Conservation (phyloP, 2,113 vertebrate species). For the Planiliza haematocheilus region DNA sequence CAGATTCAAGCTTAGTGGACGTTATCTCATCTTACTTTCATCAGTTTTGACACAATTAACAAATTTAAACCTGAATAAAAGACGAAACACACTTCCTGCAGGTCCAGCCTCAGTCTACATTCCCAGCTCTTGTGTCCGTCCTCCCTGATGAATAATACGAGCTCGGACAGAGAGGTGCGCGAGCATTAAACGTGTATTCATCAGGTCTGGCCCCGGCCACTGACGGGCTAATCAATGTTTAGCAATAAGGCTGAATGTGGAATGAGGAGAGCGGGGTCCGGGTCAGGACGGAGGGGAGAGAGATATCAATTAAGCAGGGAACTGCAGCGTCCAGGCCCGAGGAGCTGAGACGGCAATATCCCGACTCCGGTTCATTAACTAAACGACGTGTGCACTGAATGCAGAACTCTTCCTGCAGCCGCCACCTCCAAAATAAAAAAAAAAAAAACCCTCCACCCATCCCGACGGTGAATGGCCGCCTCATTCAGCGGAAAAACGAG, state of each 20-base stretch:
- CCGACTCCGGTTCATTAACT: conserved; percentile 83
- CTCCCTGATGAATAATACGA: conserved; percentile 34
- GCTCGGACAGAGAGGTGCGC: conserved; percentile 11
- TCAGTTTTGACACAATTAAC: conserved; percentile 3
- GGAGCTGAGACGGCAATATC: conserved; percentile 84
- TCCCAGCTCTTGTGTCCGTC: background rate
- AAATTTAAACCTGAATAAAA: conserved; percentile 21
- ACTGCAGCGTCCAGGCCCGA: conserved; percentile 79
- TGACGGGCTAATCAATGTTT: conserved; percentile 85
- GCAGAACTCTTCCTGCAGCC: conserved; percentile 61
- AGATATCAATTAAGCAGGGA: conserved; percentile 86
- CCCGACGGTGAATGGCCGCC: conserved; percentile 16
- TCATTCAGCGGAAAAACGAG: conserved; percentile 28
- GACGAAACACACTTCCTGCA: conserved; percentile 36
- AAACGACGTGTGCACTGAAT: conserved; percentile 70
- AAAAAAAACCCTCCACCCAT: background rate
- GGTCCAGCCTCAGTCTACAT: conserved; percentile 12
- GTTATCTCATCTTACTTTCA: background rate
- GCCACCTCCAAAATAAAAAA: too few relatives aligned
- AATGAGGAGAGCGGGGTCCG: conserved; percentile 77
- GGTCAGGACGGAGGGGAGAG: conserved; percentile 64
- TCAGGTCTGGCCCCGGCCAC: conserved; percentile 75
- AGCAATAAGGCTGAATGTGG: conserved; percentile 85
- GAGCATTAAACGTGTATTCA: conserved; percentile 78
- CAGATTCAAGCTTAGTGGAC: background rate